These are phyloP conservation scores for Adelognathus sp. DNA, from an alignment of 2,888 invertebrate genomes.

Conservation along the genomic window DNA sequence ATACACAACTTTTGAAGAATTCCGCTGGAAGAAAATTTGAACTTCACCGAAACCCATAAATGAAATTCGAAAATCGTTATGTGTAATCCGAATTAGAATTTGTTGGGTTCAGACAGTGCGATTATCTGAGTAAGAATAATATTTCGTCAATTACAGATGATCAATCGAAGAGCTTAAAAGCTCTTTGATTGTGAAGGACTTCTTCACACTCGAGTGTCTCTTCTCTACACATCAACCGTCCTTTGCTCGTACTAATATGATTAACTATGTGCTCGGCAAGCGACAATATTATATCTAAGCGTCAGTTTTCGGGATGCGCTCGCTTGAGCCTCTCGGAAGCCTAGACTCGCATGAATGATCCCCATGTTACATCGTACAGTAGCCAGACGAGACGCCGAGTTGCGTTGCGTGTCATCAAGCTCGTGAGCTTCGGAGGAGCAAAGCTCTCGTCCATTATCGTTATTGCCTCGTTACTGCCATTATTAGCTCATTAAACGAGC, in stretches of 20 bases:
- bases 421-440: slow-evolving; percentile 9
- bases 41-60: no score
- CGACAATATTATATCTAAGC: slow-evolving; percentile 49
- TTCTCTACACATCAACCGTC: slow-evolving; percentile 23
- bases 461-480: slow-evolving; percentile 72
- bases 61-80: no score
- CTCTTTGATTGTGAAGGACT: no score
- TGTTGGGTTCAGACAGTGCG: background rate
- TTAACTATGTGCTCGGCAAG: slow-evolving; percentile 32
- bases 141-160: background rate
- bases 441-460: slow-evolving; percentile 70
- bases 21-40: no score
- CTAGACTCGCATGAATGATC: slow-evolving; percentile 39
- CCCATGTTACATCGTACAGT: slow-evolving; percentile 10
- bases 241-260: slow-evolving; percentile 42
- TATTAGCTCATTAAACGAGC: slow-evolving; percentile 70
- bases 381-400: slow-evolving; percentile 5
- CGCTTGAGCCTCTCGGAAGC: slow-evolving; percentile 21
- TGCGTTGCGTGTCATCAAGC: slow-evolving; percentile 44
- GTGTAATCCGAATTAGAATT: background rate
- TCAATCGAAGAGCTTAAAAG: slow-evolving; percentile 36
- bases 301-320: slow-evolving; percentile 45
- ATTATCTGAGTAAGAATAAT: background rate
- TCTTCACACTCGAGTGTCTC: slow-evolving; percentile 1
- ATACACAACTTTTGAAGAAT: no score